Evolutionary conservation across 64 coral and sea anemone species (phyloP).

Genomic region (Platygyra sinensis): DNA sequence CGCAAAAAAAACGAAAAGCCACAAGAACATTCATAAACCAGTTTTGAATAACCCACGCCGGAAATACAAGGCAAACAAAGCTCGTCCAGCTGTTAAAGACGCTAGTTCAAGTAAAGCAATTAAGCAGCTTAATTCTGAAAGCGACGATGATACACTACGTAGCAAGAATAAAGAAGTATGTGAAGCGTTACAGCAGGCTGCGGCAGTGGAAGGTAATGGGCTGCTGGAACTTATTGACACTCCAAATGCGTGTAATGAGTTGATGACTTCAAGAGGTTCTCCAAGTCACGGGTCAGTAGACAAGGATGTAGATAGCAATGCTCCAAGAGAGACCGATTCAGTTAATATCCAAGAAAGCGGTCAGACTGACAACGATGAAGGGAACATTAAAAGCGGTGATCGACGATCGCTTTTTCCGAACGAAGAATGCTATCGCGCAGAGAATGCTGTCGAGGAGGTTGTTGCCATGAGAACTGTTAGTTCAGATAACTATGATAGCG

Average conservation of each 20-base stretch:
- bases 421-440: not conserved
- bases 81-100: slow-evolving; percentile 35
- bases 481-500: slow-evolving; percentile 73
- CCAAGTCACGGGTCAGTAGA: not conserved
- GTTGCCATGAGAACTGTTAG: slow-evolving; percentile 9
- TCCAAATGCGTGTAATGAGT: not conserved
- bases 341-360: not conserved
- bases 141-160: slow-evolving; percentile 33
- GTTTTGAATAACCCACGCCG: slow-evolving; percentile 19
- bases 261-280: not conserved
- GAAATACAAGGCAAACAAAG: slow-evolving; percentile 24
- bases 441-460: not conserved
- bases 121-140: slow-evolving; percentile 52
- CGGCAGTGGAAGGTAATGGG: not conserved
- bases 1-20: slow-evolving; percentile 64
- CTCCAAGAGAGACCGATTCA: not conserved
- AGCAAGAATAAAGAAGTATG: not conserved
- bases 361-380: not conserved
- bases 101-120: slow-evolving; percentile 19
- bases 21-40: slow-evolving; percentile 33
- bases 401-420: not conserved
- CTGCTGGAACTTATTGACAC: not conserved
- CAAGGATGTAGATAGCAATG: not conserved
- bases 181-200: not conserved
- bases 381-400: not conserved